Base-by-base conservation (phyloP, 2,888 invertebrate species). In the Aspidiotus destructor region DNA sequence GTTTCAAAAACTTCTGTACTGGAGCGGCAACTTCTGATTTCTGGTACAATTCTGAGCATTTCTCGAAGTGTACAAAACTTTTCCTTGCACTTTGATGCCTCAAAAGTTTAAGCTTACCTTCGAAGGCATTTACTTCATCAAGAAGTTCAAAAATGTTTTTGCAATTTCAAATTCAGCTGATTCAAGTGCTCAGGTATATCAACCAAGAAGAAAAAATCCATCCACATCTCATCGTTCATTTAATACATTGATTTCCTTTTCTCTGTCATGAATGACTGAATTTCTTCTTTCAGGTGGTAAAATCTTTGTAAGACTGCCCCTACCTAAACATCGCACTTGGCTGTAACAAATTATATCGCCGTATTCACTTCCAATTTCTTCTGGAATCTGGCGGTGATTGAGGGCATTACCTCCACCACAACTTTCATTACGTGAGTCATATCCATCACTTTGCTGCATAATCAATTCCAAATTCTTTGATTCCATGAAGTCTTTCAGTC, bases 291-390 rank as follows among this genome's bases (percentile, higher is more conserved):
- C n/a, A n/a, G n/a, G n/a, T n/a, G n/a, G n/a, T n/a, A n/a, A n/a
- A n/a, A 71, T 62, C 54, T 72, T 70, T 79, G 44, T 15, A 62
- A 41, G 10, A 69, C 64, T 70, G 28, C 58, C 68, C 53, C 68
- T 53, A n/a, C 68, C 5, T 28, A 28, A 28, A 1, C 69, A 64
- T 44, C 48, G 63, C n/a, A 69, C 60, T 28, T 69, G 63, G 48
- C 60, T 54, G 52, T 62, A 63, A 53, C 5, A 60, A 16, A 60
- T 41, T 13, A 70, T 16, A 63, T 70, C 63, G 42, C 48, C 62
- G 48, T 60, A 60, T 41, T 60, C 40, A 60, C 53, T 54, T 8
- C 60, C 61, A 10, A 70, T 69, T 42, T 70, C 60, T 13, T 53
- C 42, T 63, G 52, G 44, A 63, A 70, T n/a, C 63, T 69, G 60